Evolutionary conservation across 2,888 invertebrate species (phyloP).

Genomic region (Syrista parreyssii): DNA sequence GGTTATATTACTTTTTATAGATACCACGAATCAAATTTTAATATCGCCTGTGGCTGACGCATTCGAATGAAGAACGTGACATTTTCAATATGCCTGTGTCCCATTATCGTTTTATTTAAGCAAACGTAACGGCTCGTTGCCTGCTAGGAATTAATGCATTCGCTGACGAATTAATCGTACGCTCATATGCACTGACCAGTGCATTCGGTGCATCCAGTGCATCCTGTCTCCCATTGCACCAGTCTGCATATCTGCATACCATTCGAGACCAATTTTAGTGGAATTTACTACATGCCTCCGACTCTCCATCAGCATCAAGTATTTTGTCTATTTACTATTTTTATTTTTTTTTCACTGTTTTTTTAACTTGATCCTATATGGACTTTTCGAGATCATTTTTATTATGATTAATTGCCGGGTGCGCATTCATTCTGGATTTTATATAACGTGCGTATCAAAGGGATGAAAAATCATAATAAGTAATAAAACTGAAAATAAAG

Average conservation of each 20-base stretch:
- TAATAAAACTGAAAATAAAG: background rate
- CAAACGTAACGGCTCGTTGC: background rate
- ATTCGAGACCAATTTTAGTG: background rate
- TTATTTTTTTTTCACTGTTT: background rate
- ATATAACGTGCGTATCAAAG: background rate
- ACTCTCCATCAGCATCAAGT: background rate
- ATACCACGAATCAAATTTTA: background rate
- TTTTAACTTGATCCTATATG: background rate
- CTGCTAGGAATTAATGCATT: background rate
- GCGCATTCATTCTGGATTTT: background rate
- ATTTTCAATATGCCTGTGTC: background rate
- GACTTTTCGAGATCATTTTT: background rate
- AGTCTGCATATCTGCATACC: background rate
- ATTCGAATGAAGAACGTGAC: background rate
- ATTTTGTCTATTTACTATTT: background rate
- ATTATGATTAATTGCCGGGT: background rate
- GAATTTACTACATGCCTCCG: background rate
- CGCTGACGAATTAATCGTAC: background rate
- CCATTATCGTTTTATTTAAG: background rate
- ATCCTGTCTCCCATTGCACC: background rate
- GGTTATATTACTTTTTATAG: background rate
- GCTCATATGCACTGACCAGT: background rate
- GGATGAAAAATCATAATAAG: background rate
- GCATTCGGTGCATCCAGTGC: no score
- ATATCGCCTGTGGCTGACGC: background rate